Evolutionary conservation across 1,140 invertebrate genomes (phyloP).

Genomic region (Armadillidium nasatum): DNA sequence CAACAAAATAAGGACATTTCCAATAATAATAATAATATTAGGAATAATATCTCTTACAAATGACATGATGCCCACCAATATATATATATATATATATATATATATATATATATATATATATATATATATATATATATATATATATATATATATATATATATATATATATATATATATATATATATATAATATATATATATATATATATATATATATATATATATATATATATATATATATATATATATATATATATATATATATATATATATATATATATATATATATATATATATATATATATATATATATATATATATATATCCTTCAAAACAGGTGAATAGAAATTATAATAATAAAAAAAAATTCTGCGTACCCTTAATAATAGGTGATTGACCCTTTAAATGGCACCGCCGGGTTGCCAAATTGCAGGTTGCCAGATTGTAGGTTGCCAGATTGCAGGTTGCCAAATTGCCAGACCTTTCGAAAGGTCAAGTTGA

Average conservation of each 20-base stretch:
- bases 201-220: slow-evolving; percentile 24
- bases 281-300: slow-evolving; percentile 27
- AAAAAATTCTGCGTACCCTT: no score
- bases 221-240: slow-evolving; percentile 25
- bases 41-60: no score
- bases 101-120: slow-evolving; percentile 33
- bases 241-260: slow-evolving; percentile 14
- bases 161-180: slow-evolving; percentile 19
- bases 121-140: slow-evolving; percentile 31
- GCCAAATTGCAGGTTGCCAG: no score
- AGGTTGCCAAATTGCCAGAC: no score
- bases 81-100: slow-evolving; percentile 25
- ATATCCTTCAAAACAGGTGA: no score
- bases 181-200: slow-evolving; percentile 11
- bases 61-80: no score
- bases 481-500: no score
- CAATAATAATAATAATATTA: no score
- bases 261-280: slow-evolving; percentile 23
- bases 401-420: no score
- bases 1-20: no score
- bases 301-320: slow-evolving; percentile 32
- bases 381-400: no score
- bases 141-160: slow-evolving; percentile 26
- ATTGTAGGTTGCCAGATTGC: no score
- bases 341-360: not conserved